Percentiles rank a stretch among this genome's conserved stretches.
Conservation (phyloP, 2,113 vertebrate species). For the Mustela lutreola region DNA sequence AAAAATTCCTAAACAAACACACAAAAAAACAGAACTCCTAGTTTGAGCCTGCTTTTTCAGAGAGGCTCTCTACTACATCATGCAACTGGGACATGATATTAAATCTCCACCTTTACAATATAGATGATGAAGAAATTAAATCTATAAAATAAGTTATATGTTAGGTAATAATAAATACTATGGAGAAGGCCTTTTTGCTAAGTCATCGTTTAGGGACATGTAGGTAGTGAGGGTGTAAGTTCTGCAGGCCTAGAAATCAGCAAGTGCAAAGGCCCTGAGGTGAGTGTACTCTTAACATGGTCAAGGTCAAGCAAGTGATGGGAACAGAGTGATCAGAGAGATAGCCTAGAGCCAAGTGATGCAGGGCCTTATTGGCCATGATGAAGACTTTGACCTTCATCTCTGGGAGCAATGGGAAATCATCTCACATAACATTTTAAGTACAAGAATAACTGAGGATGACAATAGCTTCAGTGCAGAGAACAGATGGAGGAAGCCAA, state of each 20-base stretch:
- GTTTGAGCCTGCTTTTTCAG: background rate
- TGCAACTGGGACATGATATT: background rate
- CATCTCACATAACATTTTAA: background rate
- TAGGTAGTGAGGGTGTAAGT: background rate
- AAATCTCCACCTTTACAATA: background rate
- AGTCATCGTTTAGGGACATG: background rate
- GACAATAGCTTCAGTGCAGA: background rate
- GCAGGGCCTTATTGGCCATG: background rate
- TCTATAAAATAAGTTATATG: background rate
- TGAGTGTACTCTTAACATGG: background rate
- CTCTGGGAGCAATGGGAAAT: background rate
- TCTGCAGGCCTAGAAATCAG: background rate
- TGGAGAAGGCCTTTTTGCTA: background rate
- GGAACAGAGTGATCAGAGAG: background rate
- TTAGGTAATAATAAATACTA: background rate
- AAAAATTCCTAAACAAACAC: background rate
- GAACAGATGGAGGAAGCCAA: background rate
- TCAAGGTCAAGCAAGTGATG: background rate
- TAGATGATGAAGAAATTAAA: background rate
- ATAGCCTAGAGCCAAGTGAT: background rate
- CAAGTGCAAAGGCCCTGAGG: background rate
- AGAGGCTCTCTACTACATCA: background rate
- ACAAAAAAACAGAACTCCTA: background rate
- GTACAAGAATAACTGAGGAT: background rate
- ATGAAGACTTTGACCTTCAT: background rate